phyloP scores from a whole-genome alignment of 2,888 invertebrate genomes.

The Lissocephala sabroskyi region DNA sequence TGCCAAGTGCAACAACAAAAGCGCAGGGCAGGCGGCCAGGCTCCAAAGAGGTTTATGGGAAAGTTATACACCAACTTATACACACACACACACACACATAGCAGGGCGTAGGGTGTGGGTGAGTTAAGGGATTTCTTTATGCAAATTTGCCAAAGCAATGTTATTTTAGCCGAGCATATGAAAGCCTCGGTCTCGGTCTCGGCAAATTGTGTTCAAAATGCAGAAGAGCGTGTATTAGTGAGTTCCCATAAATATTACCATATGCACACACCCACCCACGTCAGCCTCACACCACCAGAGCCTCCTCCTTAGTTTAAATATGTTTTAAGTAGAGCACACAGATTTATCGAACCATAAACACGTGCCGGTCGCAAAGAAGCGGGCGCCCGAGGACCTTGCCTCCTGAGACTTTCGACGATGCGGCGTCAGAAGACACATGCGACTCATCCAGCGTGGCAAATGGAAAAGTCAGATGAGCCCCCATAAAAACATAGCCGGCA shows the following conservation, averaged over 20 bases:
- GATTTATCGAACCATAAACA: constrained; percentile 44
- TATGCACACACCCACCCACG: constrained; percentile 26
- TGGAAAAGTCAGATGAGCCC: background rate
- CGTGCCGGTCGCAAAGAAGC: constrained; percentile 2
- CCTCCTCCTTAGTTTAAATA: constrained; percentile 34
- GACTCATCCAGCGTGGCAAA: background rate
- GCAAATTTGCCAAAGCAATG: constrained; percentile 51
- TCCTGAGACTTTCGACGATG: constrained; percentile 13
- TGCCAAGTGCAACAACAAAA: background rate
- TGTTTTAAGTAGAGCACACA: constrained; percentile 41
- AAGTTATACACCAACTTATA: constrained; percentile 49
- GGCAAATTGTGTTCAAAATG: constrained; percentile 46
- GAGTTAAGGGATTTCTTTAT: constrained; percentile 56
- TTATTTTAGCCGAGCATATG: constrained; percentile 17
- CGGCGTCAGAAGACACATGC: constrained; percentile 10
- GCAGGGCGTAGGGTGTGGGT: constrained; percentile 17
- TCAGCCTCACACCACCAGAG: constrained; percentile 3
- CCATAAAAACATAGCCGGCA: background rate
- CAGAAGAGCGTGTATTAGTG: constrained; percentile 47
- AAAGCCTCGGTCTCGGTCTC: constrained; percentile 5
- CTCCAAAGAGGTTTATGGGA: constrained; percentile 42
- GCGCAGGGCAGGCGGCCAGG: background rate
- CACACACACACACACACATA: constrained; percentile 23
- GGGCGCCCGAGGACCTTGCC: background rate
- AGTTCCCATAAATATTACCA: constrained; percentile 46